Evolutionary conservation across 92 coral and sea anemone genomes (phyloP), one percentile per base, ranked within the genome.

Genomic region (Actinernus sp.): DNA sequence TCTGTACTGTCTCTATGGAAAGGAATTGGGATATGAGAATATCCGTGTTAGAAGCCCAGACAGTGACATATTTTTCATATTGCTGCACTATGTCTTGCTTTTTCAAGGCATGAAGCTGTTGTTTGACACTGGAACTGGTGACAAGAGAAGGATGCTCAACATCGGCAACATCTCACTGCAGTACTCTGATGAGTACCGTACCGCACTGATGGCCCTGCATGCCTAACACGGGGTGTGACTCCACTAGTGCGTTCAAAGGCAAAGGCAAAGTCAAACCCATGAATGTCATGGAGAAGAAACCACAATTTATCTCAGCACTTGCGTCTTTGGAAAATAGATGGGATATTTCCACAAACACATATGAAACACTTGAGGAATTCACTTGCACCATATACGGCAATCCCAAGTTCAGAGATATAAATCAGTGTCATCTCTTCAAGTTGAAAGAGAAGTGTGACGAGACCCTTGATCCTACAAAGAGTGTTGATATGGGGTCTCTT

Each of bases 181-280:
- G n/a, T n/a, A n/a, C n/a, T n/a, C n/a, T n/a, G n/a, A n/a, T n/a
- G n/a, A n/a, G n/a, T n/a, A n/a, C n/a, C n/a, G n/a, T n/a, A n/a
- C n/a, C n/a, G n/a, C n/a, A n/a, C n/a, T n/a, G n/a, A n/a, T n/a
- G n/a, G 22, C 22, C 22, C 22, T 50, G 2, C 26, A 50, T 22
- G 58, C 26, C 1, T 77, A 45, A 45, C 41, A 79, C 46, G 28
- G 79, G 85, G 27, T 79, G 71, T 14, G 88, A 81, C 36, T 39
- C 39, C 14, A 79, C 79, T 0, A 71, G 87, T 53, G 52, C 87
- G 0, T 79, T 79, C 67, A 62, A 81, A 10, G 88, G 88, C 20
- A 81, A 72, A 32, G 88, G 88, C 0, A 81, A 62, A 34, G 40
- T 79, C 26, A 73, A 49, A 1, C 86, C 80, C 16, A 3, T 61